Base-by-base conservation (phyloP, 1,140 invertebrate genomes). In the Drosophila sp. region DNA sequence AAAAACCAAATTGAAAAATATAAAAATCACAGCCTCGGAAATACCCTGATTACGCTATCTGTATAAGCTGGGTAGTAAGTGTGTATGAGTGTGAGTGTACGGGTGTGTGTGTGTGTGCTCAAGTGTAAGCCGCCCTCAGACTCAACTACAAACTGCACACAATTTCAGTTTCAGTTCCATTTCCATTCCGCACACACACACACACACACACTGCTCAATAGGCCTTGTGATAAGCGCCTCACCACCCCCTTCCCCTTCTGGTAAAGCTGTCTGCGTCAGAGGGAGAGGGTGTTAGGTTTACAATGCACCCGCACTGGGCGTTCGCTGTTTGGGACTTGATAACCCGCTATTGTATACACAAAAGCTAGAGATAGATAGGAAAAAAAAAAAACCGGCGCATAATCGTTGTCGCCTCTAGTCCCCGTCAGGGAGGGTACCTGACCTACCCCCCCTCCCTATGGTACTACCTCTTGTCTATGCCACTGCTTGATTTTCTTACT, bases 1-100 rank as follows among this genome's bases (percentile, higher is more conserved):
- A 62, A 73, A 18, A 61, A 56, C 70, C 76, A 87, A 87, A 89
- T 89, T 89, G 83, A 79, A 87, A 87, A 79, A 89, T 82, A 87
- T 89, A 87, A 87, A 87, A 87, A 87, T 87, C 83, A 87, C 83
- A 80, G 79, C 83, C 83, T 89, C 83, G 83, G 83, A 87, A 87
- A 89, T 87, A 87, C 83, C 79, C 83, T 87, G 83, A 87, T 87
- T 87, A 87, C 80, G 79, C 83, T 87, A 87, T 87, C 82, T 87
- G 83, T 79, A 46, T 73, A 62, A 66, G 70, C 63, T 82, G 67
- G 45, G 50, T 25, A n/a, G 5, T 36, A n/a, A 43, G 18, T 45
- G 13, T 70, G 36, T 72, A 43, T 61, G 56, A 50, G 64, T 66
- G 69, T 61, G 36, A 67, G 56, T 67, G 61, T 66, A 61, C 63